These are phyloP conservation scores for Peromyscus maniculatus DNA, from an alignment of 2,113 vertebrate genomes.

Conservation along the genomic window DNA sequence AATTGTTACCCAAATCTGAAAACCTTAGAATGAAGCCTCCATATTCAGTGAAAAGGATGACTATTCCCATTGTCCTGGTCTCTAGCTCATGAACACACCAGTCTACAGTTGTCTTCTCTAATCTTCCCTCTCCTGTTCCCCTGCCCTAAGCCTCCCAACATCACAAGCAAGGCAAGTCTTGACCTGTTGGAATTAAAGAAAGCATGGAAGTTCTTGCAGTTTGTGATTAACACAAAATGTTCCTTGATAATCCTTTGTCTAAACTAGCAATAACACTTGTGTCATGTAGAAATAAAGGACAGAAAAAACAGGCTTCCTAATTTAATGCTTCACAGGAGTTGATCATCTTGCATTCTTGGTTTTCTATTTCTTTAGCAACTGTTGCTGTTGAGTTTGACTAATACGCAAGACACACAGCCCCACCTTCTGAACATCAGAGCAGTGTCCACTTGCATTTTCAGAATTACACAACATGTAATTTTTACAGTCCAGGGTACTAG, in stretches of 20 bases:
- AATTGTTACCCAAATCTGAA: neutral
- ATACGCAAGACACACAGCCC: conserved; percentile 59
- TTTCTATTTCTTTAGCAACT: conserved; percentile 16
- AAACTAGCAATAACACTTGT: neutral
- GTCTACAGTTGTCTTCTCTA: neutral
- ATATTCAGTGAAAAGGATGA: neutral
- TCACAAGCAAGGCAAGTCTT: neutral
- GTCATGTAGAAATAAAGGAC: neutral
- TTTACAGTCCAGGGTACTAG: conserved; percentile 69
- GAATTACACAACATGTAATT: conserved; percentile 40
- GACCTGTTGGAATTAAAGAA: neutral
- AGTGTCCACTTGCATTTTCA: neutral
- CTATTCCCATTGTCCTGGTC: neutral
- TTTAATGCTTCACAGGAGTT: conserved; percentile 55
- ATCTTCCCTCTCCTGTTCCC: neutral
- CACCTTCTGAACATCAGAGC: neutral
- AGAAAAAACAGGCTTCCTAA: conserved; percentile 14
- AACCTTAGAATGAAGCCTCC: neutral
- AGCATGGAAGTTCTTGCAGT: neutral
- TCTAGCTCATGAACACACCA: neutral
- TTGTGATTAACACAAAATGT: neutral
- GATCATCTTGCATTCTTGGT: conserved; percentile 6
- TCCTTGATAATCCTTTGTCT: neutral
- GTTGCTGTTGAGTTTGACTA: neutral
- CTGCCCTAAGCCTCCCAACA: neutral